Conservation (phyloP, 2,888 invertebrate species). For the Eupithecia abbreviata region DNA sequence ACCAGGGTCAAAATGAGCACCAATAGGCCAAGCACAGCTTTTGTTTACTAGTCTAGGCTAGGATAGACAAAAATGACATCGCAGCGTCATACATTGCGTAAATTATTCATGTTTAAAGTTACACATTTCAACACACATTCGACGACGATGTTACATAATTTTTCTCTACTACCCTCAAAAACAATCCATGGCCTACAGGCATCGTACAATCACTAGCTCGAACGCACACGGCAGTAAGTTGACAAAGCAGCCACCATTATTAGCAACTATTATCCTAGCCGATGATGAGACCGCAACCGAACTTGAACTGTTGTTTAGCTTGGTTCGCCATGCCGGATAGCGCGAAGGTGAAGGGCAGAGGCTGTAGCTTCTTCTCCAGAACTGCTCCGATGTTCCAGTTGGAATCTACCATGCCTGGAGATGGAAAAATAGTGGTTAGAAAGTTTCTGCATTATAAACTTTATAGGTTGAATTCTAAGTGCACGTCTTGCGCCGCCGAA, state of each 20-base stretch:
- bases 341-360: constrained; percentile 96
- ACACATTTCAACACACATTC: neutral
- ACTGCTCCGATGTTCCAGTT: constrained; percentile 97
- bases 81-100: neutral
- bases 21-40: neutral
- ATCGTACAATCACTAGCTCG: constrained; percentile 19
- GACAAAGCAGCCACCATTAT: neutral
- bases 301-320: constrained; percentile 94
- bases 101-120: neutral
- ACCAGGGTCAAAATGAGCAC: neutral
- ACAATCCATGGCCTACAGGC: neutral
- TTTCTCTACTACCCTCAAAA: neutral
- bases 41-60: neutral
- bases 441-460: neutral
- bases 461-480: neutral
- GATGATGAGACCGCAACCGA: constrained; percentile 97
- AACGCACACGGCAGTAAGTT: constrained; percentile 9
- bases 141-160: neutral
- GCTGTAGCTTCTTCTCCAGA: constrained; percentile 96
- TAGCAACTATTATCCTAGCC: constrained; percentile 83
- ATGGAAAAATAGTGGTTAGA: constrained; percentile 20
- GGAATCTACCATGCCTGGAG: constrained; percentile 93
- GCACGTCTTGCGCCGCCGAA: neutral
- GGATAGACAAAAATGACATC: neutral
- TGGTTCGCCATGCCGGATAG: constrained; percentile 97